Evolutionary conservation across 2,888 invertebrate species (phyloP), one percentile per base, ranked within the genome.

Genomic region (Pristionchus mayeri): DNA sequence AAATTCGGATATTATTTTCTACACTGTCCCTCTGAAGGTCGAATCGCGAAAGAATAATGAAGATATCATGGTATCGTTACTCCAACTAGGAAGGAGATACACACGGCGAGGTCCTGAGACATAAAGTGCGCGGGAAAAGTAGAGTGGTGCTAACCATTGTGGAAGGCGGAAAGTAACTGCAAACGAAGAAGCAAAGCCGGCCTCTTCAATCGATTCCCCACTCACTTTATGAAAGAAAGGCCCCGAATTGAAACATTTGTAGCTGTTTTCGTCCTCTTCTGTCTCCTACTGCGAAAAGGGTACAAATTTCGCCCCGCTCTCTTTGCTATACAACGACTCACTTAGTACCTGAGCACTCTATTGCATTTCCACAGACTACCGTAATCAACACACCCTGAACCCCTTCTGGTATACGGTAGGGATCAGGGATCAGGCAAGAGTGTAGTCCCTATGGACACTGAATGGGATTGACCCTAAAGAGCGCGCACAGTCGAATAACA

Each of bases 191-290:
- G n/a, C n/a, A n/a, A n/a, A n/a, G n/a, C n/a, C n/a, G n/a, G n/a
- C n/a, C n/a, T n/a, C n/a, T n/a, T n/a, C n/a, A 63, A 63, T 63
- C 63, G 63, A 63, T 63, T 60, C 57, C 21, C 4, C 3, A 3
- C 63, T 2, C 11, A n/a, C 63, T 63, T 63, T 63, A 34, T 63
- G 63, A 63, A 63, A 63, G 63, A 34, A 63, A 27, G 37, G 24
- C 24, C 11, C 21, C 71, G 27, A 24, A 71, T 71, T 71, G 71
- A 71, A 44, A 71, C 71, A 71, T 40, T 71, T 71, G 71, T 71
- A 71, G 71, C 71, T 71, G 71, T 71, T 71, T 71, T 71, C 71
- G 44, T 16, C 71, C 3, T 21, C 44, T 27, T 60, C 30, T 63
- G 44, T 6, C 40, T 1, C 37, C 18, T 71, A 71, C 71, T 71